Evolutionary conservation across 2,888 invertebrate genomes (phyloP).

Genomic region (Holacanthella duospinosa): DNA sequence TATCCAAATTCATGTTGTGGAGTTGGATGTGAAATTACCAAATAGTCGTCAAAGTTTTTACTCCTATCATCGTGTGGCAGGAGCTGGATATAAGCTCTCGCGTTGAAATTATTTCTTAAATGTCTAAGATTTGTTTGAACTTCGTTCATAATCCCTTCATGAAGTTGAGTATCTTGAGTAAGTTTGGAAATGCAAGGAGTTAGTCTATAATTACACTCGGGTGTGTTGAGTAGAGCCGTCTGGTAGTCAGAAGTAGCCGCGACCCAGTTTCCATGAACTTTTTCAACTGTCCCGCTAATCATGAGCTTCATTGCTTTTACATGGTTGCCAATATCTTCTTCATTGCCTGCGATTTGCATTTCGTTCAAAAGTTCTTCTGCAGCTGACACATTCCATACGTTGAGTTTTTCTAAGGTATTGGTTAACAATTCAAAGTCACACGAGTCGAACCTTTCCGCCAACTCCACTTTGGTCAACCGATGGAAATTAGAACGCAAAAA

Average conservation of each 20-base stretch:
- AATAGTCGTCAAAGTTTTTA: slow-evolving; percentile 17
- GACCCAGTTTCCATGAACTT: slow-evolving; percentile 19
- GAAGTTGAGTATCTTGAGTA: slow-evolving; percentile 27
- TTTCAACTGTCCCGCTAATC: slow-evolving; percentile 22
- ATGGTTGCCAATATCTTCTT: slow-evolving; percentile 14
- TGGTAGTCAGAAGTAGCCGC: slow-evolving; percentile 28
- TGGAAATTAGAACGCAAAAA: slow-evolving; percentile 10
- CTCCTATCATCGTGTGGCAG: slow-evolving; percentile 15
- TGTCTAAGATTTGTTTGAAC: slow-evolving; percentile 12
- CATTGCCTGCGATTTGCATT: slow-evolving; percentile 3
- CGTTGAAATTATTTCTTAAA: slow-evolving; percentile 9
- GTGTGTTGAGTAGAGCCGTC: slow-evolving; percentile 23
- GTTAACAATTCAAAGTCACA: slow-evolving; percentile 25
- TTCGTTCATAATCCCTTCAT: slow-evolving; percentile 22
- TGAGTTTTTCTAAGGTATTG: slow-evolving; percentile 16
- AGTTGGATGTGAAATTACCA: slow-evolving; percentile 21
- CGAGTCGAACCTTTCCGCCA: slow-evolving; percentile 17
- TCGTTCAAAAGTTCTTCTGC: slow-evolving; percentile 17
- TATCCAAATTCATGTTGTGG: slow-evolving; percentile 28
- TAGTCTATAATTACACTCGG: slow-evolving; percentile 27
- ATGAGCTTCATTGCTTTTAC: slow-evolving; percentile 22
- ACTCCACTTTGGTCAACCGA: slow-evolving; percentile 10
- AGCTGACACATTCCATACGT: slow-evolving; percentile 12
- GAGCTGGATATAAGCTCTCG: slow-evolving; percentile 14
- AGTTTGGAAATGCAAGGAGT: slow-evolving; percentile 28